A percentile compares a stretch with the other conserved stretches of the same genome.
Evolutionary conservation across 2,797 vertebrate genomes (phyloP).

Genomic region (Crenichthys baileyi): DNA sequence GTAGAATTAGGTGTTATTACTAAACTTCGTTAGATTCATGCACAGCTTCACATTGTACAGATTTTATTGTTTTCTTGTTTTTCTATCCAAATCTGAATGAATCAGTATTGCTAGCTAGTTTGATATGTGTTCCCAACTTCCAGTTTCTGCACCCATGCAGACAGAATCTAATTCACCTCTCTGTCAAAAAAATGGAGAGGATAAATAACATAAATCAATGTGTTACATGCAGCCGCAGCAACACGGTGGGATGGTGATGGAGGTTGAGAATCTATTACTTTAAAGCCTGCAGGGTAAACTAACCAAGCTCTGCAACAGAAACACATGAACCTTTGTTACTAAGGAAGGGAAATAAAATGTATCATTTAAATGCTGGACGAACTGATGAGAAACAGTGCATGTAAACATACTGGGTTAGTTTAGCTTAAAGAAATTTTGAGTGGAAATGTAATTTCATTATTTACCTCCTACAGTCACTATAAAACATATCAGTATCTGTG

Average conservation of each 20-base stretch:
- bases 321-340: neutral
- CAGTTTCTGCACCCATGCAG: neutral
- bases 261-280: conserved; percentile 11
- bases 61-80: neutral
- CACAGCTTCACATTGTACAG: neutral
- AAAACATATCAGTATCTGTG: conserved; percentile 32
- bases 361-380: neutral
- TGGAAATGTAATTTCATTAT: neutral
- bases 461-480: conserved; percentile 22
- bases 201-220: neutral
- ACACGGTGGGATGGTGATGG: conserved; percentile 2
- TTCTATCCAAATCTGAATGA: neutral
- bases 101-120: neutral
- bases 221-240: conserved; percentile 1
- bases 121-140: neutral
- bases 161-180: conserved; percentile 9
- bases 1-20: neutral
- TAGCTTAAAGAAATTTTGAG: neutral
- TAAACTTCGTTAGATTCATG: neutral
- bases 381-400: neutral
- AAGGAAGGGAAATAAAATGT: neutral
- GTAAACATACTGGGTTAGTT: conserved; percentile 1
- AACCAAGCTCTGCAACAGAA: neutral
- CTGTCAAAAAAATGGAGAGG: conserved; percentile 2
- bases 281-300: conserved; percentile 15